Base-by-base conservation (phyloP, 2,797 vertebrate species). In the Helostoma temminkii region DNA sequence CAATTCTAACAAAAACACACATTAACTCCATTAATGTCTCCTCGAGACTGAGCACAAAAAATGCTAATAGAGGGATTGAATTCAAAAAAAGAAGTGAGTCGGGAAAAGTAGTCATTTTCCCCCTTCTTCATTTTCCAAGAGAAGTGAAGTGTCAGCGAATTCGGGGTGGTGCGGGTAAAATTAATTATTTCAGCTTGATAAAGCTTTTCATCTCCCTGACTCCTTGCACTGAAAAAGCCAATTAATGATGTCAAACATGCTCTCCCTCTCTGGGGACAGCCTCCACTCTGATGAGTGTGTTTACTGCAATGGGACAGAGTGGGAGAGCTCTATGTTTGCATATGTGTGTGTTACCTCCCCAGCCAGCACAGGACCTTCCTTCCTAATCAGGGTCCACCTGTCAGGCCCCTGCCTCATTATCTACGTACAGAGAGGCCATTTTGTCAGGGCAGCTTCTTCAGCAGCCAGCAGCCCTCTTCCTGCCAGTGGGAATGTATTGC, bases 141-240 rank as follows among this genome's bases (percentile, higher is more conserved):
- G 95, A 98, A 97, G 95, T 96, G 96, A 96, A 97, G 96, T 98
- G 98, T 98, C 97, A 98, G 96, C 95, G 93, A 96, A 96, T 97
- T 96, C 94, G 89, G 94, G 92, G 79, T 74, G 87, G 94, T 93
- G 92, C 80, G 67, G 87, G 94, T 95, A 95, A 97, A 98, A 98
- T 97, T 96, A 97, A 98, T 98, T 98, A 98, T 98, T 98, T 97
- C 97, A 98, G 97, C 96, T 96, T 97, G 97, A 99, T 98, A 98
- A 99, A 98, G 96, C 96, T 98, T 98, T 98, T 98, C 96, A 97
- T 98, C 96, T 97, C 95, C 96, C 95, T 96, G 97, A 98, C 96
- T 99, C 95, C 93, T 96, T 95, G 95, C 95, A 92, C 95, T 96
- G 97, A 97, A 98, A 91, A 98, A 98, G 96, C 96, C 97, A 98